Base-by-base conservation (phyloP, 2,888 invertebrate species). In the Drosophila tripunctata region DNA sequence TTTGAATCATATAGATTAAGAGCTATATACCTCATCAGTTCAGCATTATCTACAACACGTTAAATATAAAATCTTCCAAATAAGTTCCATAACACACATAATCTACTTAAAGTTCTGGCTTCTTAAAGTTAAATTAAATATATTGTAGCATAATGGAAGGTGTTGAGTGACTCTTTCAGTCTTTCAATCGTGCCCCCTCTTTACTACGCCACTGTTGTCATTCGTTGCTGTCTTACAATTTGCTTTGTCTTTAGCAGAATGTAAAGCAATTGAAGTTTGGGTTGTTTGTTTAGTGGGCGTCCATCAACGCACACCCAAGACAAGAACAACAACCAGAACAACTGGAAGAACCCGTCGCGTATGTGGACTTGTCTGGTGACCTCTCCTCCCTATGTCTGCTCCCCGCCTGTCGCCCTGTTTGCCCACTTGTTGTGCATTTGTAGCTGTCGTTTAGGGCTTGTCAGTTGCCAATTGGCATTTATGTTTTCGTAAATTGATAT, bases 401-500 rank as follows among this genome's bases (percentile, higher is more conserved):
- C 6, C 27, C 30, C 35, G n/a, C 10, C 6, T 19, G 7, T 0
- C 15, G 8, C 19, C 17, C 17, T 1, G 2, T n/a, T 2, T 5
- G 1, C 38, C 35, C 14, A 4, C 27, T 17, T 30, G 27, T 7
- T 35, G 55, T 12, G 44, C 22, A 51, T 43, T 55, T 66, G 67
- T 44, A 1, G 55, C 51, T 47, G 50, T 64, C 43, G 58, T 75
- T 61, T 71, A 71, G 71, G 60, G 60, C 57, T 61, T 72, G 75
- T 76, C 76, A 66, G 57, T 75, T 73, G 76, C 74, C 76, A 76
- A 78, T 78, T 78, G 76, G 55, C 71, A 61, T 74, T 78, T 74
- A 68, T 64, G 67, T 75, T 72, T 45, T 48, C 58, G 70, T 78
- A 76, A 78, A 78, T 78, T 78, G 79, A 78, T 78, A 78, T 76